Percentiles rank a stretch among this genome's conserved stretches.
phyloP scores from a whole-genome alignment of 2,888 invertebrate species.

The Diploptera punctata region DNA sequence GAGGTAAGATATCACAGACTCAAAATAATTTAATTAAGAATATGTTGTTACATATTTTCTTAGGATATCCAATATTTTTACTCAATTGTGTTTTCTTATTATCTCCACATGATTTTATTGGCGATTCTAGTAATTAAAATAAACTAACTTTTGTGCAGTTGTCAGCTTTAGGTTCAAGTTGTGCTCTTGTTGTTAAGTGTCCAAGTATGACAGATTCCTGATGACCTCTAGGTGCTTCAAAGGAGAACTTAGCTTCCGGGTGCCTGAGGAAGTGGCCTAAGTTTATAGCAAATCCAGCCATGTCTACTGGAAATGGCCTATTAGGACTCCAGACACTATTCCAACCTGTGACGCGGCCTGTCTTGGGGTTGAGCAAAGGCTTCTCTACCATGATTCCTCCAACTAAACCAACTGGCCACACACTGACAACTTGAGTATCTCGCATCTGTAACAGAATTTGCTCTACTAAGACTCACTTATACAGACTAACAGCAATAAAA shows the following conservation, averaged over 20 bases:
- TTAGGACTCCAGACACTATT: slow-evolving; percentile 87
- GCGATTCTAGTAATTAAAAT: too few relatives aligned
- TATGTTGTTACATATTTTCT: too few relatives aligned
- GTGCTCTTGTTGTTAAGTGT: slow-evolving; percentile 69
- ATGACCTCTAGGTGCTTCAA: slow-evolving; percentile 85
- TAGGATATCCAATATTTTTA: too few relatives aligned
- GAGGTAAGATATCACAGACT: too few relatives aligned
- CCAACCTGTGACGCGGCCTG: slow-evolving; percentile 66
- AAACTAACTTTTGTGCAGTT: slow-evolving; percentile 81
- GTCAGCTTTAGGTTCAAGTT: slow-evolving; percentile 91
- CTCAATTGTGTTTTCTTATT: too few relatives aligned
- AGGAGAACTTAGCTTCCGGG: slow-evolving; percentile 79
- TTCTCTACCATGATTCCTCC: slow-evolving; percentile 94
- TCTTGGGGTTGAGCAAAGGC: slow-evolving; percentile 74
- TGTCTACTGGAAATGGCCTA: slow-evolving; percentile 94
- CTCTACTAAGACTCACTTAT: too few relatives aligned
- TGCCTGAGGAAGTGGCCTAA: slow-evolving; percentile 73
- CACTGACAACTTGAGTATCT: slow-evolving; percentile 82
- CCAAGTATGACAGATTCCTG: slow-evolving; percentile 87
- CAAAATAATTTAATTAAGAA: too few relatives aligned
- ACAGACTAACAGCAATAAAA: too few relatives aligned
- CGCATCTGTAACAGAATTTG: slow-evolving; percentile 70
- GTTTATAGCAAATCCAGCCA: slow-evolving; percentile 96
- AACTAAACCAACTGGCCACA: slow-evolving; percentile 96
- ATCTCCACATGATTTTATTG: too few relatives aligned